Conservation (phyloP, 2,888 invertebrate species). For the Eupithecia tripunctaria region DNA sequence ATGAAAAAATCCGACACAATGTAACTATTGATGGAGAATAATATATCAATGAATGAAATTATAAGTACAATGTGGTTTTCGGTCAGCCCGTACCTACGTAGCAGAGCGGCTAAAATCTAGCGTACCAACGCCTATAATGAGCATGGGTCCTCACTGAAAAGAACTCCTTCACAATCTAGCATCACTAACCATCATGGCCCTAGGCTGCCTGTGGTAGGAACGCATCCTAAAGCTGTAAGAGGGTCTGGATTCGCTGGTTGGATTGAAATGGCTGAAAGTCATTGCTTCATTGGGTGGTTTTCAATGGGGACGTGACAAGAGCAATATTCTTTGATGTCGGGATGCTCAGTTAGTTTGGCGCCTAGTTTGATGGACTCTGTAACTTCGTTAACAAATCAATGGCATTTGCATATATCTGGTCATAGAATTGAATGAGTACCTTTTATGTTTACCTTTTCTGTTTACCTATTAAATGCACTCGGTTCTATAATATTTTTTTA, state of each 20-base stretch:
- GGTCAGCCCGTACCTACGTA: too few species aligned
- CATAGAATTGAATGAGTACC: background rate
- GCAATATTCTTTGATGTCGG: slow-evolving; percentile 9
- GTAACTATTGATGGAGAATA: too few species aligned
- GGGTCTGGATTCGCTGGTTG: slow-evolving; percentile 38
- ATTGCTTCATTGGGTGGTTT: slow-evolving; percentile 48
- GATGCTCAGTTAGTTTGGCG: background rate
- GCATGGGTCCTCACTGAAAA: background rate
- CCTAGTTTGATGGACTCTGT: background rate
- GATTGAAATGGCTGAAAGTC: slow-evolving; percentile 46
- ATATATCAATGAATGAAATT: too few species aligned
- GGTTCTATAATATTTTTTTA: background rate
- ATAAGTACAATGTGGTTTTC: too few species aligned
- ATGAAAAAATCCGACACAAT: too few species aligned
- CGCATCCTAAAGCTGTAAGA: background rate
- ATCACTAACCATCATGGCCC: background rate
- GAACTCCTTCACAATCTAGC: background rate
- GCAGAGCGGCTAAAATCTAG: too few species aligned
- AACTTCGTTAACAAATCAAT: background rate
- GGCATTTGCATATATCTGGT: background rate
- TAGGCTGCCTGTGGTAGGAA: background rate
- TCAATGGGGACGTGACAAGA: slow-evolving; percentile 53
- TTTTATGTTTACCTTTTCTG: background rate
- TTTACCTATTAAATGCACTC: background rate
- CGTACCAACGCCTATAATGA: too few species aligned